A percentile compares a stretch with the other conserved stretches of the same genome.
phyloP scores from a whole-genome alignment of 2,888 invertebrate species.

The Helicoverpa assulta region DNA sequence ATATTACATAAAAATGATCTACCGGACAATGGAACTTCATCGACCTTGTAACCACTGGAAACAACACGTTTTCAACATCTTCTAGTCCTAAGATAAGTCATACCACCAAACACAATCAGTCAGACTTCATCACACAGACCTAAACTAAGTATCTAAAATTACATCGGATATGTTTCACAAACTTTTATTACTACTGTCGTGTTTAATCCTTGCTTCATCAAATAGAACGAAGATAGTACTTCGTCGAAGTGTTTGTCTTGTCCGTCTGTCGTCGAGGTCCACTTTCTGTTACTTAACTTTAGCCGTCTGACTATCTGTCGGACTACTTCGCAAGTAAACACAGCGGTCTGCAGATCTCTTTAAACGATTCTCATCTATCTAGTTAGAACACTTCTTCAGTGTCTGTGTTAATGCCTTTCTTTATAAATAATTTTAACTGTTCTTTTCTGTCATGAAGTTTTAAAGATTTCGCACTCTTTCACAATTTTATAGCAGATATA shows the following conservation, averaged over 20 bases:
- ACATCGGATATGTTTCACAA: background rate
- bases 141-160: background rate
- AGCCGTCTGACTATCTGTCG: slow-evolving; percentile 2
- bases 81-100: too few species aligned
- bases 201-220: slow-evolving; percentile 9
- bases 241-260: slow-evolving; percentile 39
- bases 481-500: too few species aligned
- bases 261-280: slow-evolving; percentile 14
- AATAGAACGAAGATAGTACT: slow-evolving; percentile 16
- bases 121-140: too few species aligned
- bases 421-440: background rate
- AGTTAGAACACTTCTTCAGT: background rate
- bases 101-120: too few species aligned
- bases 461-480: background rate
- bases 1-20: too few species aligned
- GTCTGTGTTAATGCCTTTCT: background rate
- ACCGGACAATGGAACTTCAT: too few species aligned
- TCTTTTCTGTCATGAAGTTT: background rate
- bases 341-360: slow-evolving; percentile 12
- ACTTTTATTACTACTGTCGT: background rate
- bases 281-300: slow-evolving; percentile 10
- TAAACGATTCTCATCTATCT: slow-evolving; percentile 20
- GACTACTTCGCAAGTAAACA: slow-evolving; percentile 30
- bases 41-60: too few species aligned
- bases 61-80: too few species aligned